phyloP scores from a whole-genome alignment of 2,888 invertebrate genomes.

The Euplexia lucipara region DNA sequence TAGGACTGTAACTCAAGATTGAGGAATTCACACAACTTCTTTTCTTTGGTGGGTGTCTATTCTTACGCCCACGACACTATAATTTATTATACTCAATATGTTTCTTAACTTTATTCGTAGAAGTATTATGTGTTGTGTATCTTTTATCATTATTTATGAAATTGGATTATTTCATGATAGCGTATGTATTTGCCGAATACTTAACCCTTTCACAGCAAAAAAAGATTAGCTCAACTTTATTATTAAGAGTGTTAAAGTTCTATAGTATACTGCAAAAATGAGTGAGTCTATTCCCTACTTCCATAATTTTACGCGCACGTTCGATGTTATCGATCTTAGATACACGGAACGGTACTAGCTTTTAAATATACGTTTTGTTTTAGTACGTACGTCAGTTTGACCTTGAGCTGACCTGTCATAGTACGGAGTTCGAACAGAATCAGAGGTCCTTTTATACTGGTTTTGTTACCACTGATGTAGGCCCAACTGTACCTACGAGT shows the following conservation, averaged over 20 bases:
- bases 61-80: constrained; percentile 30
- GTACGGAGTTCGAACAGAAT: too few species aligned
- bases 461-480: too few species aligned
- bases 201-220: too few species aligned
- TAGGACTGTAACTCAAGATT: constrained; percentile 7
- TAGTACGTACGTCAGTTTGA: background rate
- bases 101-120: constrained; percentile 32
- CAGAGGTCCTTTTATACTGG: too few species aligned
- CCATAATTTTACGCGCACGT: background rate
- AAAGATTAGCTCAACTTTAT: too few species aligned
- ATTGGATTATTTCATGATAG: background rate
- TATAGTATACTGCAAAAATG: too few species aligned
- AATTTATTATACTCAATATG: constrained; percentile 31
- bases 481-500: constrained; percentile 18
- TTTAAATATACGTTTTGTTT: constrained; percentile 12
- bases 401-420: too few species aligned
- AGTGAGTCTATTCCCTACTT: background rate
- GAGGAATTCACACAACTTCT: constrained; percentile 21
- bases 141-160: constrained; percentile 10
- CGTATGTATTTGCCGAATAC: too few species aligned
- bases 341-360: too few species aligned
- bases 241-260: too few species aligned
- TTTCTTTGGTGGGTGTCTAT: constrained; percentile 28
- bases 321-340: background rate
- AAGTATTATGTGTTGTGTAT: constrained; percentile 10